Percentiles rank a stretch among this genome's conserved stretches.
phyloP scores from a whole-genome alignment of 2,797 vertebrate genomes.

The Pantherophis vulpinus region DNA sequence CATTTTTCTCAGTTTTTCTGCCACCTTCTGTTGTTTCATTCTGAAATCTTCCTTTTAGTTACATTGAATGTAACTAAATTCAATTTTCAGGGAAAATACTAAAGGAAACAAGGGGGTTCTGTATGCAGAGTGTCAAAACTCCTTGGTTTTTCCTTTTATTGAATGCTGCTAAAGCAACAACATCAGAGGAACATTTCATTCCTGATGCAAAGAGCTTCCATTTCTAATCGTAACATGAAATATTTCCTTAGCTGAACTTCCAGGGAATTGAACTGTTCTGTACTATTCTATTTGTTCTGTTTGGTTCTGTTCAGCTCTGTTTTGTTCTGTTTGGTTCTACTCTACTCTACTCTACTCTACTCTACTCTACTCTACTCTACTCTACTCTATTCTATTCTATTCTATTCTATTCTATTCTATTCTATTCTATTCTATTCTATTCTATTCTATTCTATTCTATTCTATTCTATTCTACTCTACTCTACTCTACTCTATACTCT shows the following conservation, averaged over 20 bases:
- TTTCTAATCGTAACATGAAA: too few relatives aligned
- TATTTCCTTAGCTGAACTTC: not conserved
- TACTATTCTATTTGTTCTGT: not conserved
- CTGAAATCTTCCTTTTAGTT: not conserved
- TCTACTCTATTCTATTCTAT: too few relatives aligned
- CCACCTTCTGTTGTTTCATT: not conserved
- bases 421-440: too few relatives aligned
- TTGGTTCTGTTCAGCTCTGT: not conserved
- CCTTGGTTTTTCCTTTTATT: not conserved
- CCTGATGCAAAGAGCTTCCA: not conserved
- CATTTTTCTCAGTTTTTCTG: not conserved
- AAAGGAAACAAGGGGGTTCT: not conserved
- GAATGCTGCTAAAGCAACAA: not conserved
- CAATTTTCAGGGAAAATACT: not conserved
- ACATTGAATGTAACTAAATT: not conserved
- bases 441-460: too few relatives aligned
- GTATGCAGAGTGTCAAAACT: not conserved
- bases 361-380: too few relatives aligned
- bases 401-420: too few relatives aligned
- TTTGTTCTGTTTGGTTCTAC: too few relatives aligned
- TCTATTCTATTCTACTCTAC: too few relatives aligned
- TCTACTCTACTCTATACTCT: too few relatives aligned
- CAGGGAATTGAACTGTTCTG: not conserved
- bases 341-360: too few relatives aligned
- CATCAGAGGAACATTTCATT: not conserved